A percentile compares a stretch with the other conserved stretches of the same genome.
Conservation (phyloP, 2,888 invertebrate species). For the Oeneis ivallda region DNA sequence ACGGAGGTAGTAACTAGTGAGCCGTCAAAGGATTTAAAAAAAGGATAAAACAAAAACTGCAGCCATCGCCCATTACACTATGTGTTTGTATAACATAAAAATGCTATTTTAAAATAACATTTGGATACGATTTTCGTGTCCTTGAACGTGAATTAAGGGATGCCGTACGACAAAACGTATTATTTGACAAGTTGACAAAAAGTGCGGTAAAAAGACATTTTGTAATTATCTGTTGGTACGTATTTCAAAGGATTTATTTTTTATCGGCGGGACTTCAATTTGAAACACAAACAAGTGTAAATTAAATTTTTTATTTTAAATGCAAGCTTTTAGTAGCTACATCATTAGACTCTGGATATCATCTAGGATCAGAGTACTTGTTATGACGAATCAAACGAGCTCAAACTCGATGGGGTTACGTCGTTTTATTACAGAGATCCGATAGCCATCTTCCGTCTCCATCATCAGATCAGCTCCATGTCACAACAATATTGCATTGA, state of each 20-base stretch:
- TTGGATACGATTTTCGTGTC: constrained; percentile 18
- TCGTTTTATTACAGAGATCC: too few relatives aligned
- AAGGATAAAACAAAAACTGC: constrained; percentile 36
- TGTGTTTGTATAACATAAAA: constrained; percentile 61
- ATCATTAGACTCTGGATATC: too few relatives aligned
- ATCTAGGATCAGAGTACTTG: too few relatives aligned
- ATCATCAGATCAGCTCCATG: too few relatives aligned
- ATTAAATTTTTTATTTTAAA: too few relatives aligned
- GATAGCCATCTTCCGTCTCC: too few relatives aligned
- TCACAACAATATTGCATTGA: too few relatives aligned
- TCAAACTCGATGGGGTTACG: too few relatives aligned
- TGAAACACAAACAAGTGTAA: background rate
- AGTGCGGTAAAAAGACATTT: background rate
- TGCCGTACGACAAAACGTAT: constrained; percentile 17
- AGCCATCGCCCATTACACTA: constrained; percentile 40
- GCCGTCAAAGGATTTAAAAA: constrained; percentile 39
- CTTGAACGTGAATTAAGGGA: constrained; percentile 16
- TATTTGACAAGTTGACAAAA: constrained; percentile 18
- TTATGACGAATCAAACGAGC: too few relatives aligned
- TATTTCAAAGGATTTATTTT: background rate
- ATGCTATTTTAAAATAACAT: constrained; percentile 36
- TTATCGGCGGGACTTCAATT: background rate
- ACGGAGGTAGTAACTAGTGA: constrained; percentile 12
- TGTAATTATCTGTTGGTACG: constrained; percentile 1
- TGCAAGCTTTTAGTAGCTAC: too few relatives aligned